A percentile compares a stretch with the other conserved stretches of the same genome.
Evolutionary conservation across 2,797 vertebrate genomes (phyloP).

Genomic region (Cephalopachus bancanus): DNA sequence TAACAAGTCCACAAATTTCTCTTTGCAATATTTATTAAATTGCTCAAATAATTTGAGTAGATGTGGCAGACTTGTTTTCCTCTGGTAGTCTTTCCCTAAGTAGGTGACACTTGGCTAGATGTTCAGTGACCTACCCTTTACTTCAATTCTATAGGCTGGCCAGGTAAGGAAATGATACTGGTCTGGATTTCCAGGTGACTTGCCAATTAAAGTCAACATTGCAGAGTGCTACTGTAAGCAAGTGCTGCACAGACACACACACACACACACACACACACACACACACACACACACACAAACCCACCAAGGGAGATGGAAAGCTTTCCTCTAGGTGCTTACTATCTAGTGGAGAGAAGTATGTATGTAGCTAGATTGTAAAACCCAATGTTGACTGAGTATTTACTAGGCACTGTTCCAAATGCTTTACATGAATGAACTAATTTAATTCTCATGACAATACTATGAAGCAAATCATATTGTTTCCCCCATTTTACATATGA

Average conservation of each 20-base stretch:
- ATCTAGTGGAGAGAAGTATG: background rate
- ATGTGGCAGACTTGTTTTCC: background rate
- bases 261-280: too few species aligned
- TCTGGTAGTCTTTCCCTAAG: background rate
- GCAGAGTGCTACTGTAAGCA: background rate
- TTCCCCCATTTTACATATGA: background rate
- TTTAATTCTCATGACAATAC: background rate
- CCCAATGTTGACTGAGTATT: background rate
- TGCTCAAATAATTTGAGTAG: background rate
- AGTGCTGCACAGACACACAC: background rate
- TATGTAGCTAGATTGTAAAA: background rate
- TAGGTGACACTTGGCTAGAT: background rate
- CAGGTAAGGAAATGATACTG: background rate
- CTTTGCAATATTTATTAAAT: background rate
- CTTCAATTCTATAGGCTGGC: background rate
- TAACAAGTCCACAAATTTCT: background rate
- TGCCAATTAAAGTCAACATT: background rate
- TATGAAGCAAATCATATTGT: background rate
- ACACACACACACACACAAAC: background rate
- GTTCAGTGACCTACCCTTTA: background rate
- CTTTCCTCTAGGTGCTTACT: background rate
- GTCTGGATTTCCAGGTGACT: conserved; percentile 2
- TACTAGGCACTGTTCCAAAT: background rate
- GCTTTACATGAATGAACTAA: background rate
- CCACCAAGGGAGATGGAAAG: background rate